Percentiles rank a stretch among this genome's conserved stretches.
Evolutionary conservation across 2,888 invertebrate genomes (phyloP).

Genomic region (Pemphredon lugubris): DNA sequence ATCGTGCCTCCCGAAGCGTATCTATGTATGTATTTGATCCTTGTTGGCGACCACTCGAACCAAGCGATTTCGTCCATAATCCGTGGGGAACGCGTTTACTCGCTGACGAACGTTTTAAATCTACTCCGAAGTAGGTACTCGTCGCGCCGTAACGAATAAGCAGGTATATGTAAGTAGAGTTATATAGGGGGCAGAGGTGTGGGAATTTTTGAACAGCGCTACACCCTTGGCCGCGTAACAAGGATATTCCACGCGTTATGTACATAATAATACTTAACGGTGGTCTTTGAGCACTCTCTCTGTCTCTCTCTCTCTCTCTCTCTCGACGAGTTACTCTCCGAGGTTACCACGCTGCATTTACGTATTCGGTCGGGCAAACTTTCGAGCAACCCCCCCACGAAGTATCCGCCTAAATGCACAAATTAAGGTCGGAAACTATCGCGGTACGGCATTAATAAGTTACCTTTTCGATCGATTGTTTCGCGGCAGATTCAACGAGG

Average conservation of each 20-base stretch:
- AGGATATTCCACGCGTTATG: constrained; percentile 22
- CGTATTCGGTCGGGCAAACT: constrained; percentile 15
- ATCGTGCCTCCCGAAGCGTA: too few relatives aligned
- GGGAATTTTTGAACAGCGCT: constrained; percentile 24
- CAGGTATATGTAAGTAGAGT: constrained; percentile 10
- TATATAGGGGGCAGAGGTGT: neutral
- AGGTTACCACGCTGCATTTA: constrained; percentile 15
- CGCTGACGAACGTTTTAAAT: too few relatives aligned
- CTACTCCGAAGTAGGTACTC: too few relatives aligned
- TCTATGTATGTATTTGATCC: neutral
- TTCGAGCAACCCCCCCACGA: neutral
- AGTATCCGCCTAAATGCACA: too few relatives aligned
- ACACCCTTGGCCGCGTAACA: constrained; percentile 37
- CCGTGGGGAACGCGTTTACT: constrained; percentile 4
- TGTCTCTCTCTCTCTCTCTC: too few relatives aligned
- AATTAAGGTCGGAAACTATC: neutral
- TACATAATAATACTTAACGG: constrained; percentile 29
- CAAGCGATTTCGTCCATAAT: constrained; percentile 20
- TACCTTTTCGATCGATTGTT: neutral
- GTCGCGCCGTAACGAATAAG: too few relatives aligned
- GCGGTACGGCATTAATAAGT: neutral
- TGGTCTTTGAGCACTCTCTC: constrained; percentile 14
- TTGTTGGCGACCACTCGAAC: too few relatives aligned
- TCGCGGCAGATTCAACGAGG: neutral
- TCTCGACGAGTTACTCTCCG: constrained; percentile 8